These are phyloP conservation scores for Periophthalmodon schlosseri DNA, from an alignment of 2,113 vertebrate genomes.

Conservation along the genomic window DNA sequence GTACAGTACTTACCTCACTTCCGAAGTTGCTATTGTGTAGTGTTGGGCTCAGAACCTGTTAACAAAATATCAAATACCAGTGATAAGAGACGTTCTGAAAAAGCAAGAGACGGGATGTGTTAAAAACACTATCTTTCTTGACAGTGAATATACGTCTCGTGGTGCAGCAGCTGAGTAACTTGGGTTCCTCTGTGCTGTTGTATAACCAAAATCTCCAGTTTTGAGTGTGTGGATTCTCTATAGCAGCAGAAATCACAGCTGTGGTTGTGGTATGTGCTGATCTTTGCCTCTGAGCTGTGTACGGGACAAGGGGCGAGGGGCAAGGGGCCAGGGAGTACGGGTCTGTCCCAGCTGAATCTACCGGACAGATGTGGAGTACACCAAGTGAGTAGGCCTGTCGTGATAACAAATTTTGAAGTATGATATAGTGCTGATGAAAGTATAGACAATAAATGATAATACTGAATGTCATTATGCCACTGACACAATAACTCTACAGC, in stretches of 20 bases:
- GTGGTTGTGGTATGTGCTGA: background rate
- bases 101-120: too few relatives aligned
- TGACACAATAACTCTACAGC: too few relatives aligned
- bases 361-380: background rate
- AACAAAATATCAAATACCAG: too few relatives aligned
- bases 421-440: too few relatives aligned
- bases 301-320: background rate
- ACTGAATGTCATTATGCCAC: too few relatives aligned
- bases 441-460: too few relatives aligned
- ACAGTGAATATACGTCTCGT: background rate
- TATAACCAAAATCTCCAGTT: background rate
- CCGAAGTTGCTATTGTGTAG: too few relatives aligned
- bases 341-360: background rate
- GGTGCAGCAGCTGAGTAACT: background rate
- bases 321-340: background rate
- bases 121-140: background rate
- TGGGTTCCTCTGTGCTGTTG: background rate
- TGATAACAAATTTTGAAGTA: too few relatives aligned
- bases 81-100: too few relatives aligned
- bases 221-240: background rate
- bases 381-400: too few relatives aligned
- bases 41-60: too few relatives aligned
- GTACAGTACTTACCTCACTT: too few relatives aligned
- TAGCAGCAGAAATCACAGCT: slow-evolving; percentile 4
- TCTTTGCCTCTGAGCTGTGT: background rate